Conservation (phyloP, 2,797 vertebrate genomes). For the Crenuchus spilurus region DNA sequence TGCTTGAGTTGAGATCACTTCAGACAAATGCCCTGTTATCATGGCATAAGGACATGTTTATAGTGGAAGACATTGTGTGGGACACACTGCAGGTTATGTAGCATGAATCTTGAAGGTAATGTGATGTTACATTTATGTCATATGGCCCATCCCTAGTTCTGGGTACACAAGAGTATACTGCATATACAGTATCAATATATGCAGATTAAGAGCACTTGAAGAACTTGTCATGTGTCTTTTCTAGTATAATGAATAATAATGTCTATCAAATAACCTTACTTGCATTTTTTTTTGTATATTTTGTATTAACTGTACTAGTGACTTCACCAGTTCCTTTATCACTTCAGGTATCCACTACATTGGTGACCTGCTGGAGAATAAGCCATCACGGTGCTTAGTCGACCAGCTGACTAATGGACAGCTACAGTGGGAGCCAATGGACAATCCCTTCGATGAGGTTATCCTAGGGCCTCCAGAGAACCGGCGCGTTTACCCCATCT, state of each 20-base stretch:
- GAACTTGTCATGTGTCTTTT: too few relatives aligned
- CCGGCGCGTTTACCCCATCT: conserved; percentile 77
- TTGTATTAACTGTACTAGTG: too few relatives aligned
- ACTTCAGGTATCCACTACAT: conserved; percentile 90
- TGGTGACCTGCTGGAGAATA: conserved; percentile 77
- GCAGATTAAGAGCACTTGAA: too few relatives aligned
- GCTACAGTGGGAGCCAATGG: conserved; percentile 84
- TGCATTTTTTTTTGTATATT: neutral
- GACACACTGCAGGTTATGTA: too few relatives aligned
- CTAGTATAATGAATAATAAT: too few relatives aligned
- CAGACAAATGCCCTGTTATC: neutral
- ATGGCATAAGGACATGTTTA: neutral
- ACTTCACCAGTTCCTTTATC: neutral
- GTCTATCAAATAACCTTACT: too few relatives aligned
- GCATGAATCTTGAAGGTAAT: too few relatives aligned
- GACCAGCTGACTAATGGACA: conserved; percentile 93
- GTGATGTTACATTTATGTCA: too few relatives aligned
- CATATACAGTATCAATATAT: too few relatives aligned
- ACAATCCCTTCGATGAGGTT: conserved; percentile 79
- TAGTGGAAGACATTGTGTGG: too few relatives aligned
- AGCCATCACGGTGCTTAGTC: conserved; percentile 74
- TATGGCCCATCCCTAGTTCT: too few relatives aligned
- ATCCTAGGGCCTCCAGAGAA: conserved; percentile 80
- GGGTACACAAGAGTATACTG: too few relatives aligned
- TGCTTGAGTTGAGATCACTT: neutral